Conservation (phyloP, 1,140 invertebrate species). For the Zaprionus gabonicus region DNA sequence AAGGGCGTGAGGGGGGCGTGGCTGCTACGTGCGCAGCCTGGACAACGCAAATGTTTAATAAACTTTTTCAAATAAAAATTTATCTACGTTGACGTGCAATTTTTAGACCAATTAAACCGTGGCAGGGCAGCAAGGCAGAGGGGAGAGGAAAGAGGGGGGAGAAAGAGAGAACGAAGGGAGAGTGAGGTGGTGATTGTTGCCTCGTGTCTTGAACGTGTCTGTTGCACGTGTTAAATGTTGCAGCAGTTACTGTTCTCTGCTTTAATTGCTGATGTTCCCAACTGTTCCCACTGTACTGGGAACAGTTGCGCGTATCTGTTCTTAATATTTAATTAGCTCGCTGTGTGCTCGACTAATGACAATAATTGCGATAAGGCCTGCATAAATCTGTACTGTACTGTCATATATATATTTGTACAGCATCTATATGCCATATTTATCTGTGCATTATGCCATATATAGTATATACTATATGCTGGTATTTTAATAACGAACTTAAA, state of each 20-base stretch:
- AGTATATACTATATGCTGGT: conserved; percentile 21
- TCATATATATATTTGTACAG: background rate
- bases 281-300: conserved; percentile 10
- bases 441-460: too few relatives aligned
- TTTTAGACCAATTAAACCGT: conserved; percentile 77
- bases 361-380: conserved; percentile 82
- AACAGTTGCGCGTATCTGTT: conserved; percentile 51
- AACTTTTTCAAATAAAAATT: conserved; percentile 83
- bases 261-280: conserved; percentile 44
- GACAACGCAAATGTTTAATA: conserved; percentile 79
- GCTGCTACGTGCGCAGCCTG: conserved; percentile 69
- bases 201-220: conserved; percentile 27
- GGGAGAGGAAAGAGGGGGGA: background rate
- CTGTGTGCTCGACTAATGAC: conserved; percentile 66
- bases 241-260: background rate
- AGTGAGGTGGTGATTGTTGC: background rate
- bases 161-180: background rate
- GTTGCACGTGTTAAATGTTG: conserved; percentile 19
- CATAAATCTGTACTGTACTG: conserved; percentile 33
- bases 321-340: conserved; percentile 77
- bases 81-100: conserved; percentile 81
- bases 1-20: conserved; percentile 15
- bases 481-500: conserved; percentile 79
- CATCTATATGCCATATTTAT: conserved; percentile 2
- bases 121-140: background rate